Evolutionary conservation across 2,797 vertebrate species (phyloP), one percentile per base, ranked within the genome.

Genomic region (Enoplosus armatus): DNA sequence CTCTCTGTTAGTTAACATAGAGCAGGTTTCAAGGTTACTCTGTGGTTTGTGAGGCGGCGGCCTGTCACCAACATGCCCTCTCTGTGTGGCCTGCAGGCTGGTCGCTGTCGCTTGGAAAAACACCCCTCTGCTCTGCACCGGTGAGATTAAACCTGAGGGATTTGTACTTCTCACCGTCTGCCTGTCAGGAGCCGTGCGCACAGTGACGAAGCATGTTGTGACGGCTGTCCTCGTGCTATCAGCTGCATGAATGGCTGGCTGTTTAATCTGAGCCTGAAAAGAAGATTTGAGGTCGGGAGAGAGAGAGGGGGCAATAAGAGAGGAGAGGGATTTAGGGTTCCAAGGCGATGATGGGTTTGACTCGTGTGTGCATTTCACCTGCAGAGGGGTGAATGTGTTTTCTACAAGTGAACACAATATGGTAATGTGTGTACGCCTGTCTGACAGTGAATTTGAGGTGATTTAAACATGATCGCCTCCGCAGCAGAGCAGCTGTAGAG

Each of bases 151-250:
- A 91, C 87, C 87, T 75, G 79, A 83, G 80, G 88, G 81, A 90
- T 94, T 92, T 89, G 89, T 86, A 43, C 83, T 72, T 81, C 87
- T 91, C 86, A 50, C 89, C 64, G 78, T 86, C 88, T 85, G 82
- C 79, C 85, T 87, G 90, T 90, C 92, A 82, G 75, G 85, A 82
- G 77, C 69, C 6, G 45, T 51, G 71, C 1, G 11, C 78, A 37
- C 62, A 75, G 80, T 88, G 84, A 79, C 45, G 56, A 73, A 73
- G 84, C 86, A 72, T 90, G 92, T 93, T 93, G 86, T 94, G 93
- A 92, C 60, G 75, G 87, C 87, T 87, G 84, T 90, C 88, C 77
- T 90, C 70, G 65, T 73, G 66, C 62, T 85, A 82, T 85, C 85
- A 65, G 72, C 78, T 43, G 86, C 75, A 50, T 83, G 81, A 91